Evolutionary conservation across 2,797 vertebrate genomes (phyloP), one percentile per base, ranked within the genome.

Genomic region (Chelon labrosus): DNA sequence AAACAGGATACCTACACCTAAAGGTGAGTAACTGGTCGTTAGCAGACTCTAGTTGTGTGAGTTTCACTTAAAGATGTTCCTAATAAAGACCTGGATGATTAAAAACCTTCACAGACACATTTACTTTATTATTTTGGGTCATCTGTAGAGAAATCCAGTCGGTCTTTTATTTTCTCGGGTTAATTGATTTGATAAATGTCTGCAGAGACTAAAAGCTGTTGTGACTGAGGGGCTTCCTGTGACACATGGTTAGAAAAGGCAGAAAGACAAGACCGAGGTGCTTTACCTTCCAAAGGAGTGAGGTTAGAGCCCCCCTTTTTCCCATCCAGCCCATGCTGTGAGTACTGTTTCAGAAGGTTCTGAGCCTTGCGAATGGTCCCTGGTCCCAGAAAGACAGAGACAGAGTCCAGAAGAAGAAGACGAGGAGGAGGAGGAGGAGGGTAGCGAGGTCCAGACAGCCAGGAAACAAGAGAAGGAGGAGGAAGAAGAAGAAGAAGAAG

Each of bases 341-440:
- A 99, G 95, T 99, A 99, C 92, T 99, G 98, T 97, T 99, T 99
- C 95, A 99, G 97, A 96, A 99, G 98, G 93, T 99, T 98, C 97
- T 99, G 98, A 96, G 98, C 98, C 95, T 99, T 99, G 94, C 98
- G 98, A 95, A 99, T 98, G 94, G 98, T 99, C 95, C 98, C 98
- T 99, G 96, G 96, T 94, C 96, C 96, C 97, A 96, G 65, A 86
- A 65, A 89, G 62, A 90, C 70, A 86, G 78, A 87, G 70, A 88
- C 51, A 86, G 72, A 82, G 79, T 88, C 83, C 79, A 82, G 77
- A 69, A 35, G 74, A 73, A 86, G 70, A 49, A 39, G 51, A 60
- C 55, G 49, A 41, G 52, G 42, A 55, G 42, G 42, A 60, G 47
- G 53, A 50, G 59, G 75, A 42, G 56, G 84, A 59, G 62, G 57